phyloP scores from a whole-genome alignment of 2,797 vertebrate genomes.

The Vipera ursinii region DNA sequence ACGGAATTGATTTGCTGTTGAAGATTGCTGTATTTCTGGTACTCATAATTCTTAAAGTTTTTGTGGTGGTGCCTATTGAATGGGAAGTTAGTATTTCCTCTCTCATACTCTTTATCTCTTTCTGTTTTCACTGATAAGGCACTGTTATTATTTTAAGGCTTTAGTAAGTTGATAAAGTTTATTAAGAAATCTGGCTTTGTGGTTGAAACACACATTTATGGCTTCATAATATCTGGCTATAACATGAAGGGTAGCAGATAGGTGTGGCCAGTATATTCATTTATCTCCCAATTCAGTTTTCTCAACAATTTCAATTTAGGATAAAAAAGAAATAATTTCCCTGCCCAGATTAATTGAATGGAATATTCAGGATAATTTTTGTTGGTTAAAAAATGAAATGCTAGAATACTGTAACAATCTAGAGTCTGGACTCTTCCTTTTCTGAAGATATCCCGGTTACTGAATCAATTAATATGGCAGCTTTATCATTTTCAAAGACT shows the following conservation, averaged over 20 bases:
- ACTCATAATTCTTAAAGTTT: slow-evolving; percentile 48
- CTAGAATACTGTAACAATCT: not conserved
- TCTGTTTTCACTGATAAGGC: slow-evolving; percentile 55
- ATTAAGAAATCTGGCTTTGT: not conserved
- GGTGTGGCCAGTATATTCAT: not conserved
- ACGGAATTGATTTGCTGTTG: slow-evolving; percentile 31
- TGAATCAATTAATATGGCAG: not conserved
- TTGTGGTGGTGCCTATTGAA: slow-evolving; percentile 55
- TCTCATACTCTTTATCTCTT: slow-evolving; percentile 46
- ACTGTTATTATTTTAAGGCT: not conserved
- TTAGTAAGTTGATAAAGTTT: slow-evolving; percentile 24
- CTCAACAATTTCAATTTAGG: not conserved
- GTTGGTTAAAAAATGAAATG: not conserved
- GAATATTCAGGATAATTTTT: not conserved
- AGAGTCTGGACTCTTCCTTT: not conserved
- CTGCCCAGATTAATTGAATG: not conserved
- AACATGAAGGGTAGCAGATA: not conserved
- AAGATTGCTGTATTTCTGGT: slow-evolving; percentile 25
- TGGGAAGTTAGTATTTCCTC: slow-evolving; percentile 71
- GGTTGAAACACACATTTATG: slow-evolving; percentile 20
- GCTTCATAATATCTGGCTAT: not conserved
- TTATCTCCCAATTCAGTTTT: not conserved
- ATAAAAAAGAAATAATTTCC: not conserved
- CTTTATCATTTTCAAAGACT: slow-evolving; percentile 14
- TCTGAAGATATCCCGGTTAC: not conserved